Conservation (phyloP, 2,113 vertebrate species). For the Rhabdomys dilectus region DNA sequence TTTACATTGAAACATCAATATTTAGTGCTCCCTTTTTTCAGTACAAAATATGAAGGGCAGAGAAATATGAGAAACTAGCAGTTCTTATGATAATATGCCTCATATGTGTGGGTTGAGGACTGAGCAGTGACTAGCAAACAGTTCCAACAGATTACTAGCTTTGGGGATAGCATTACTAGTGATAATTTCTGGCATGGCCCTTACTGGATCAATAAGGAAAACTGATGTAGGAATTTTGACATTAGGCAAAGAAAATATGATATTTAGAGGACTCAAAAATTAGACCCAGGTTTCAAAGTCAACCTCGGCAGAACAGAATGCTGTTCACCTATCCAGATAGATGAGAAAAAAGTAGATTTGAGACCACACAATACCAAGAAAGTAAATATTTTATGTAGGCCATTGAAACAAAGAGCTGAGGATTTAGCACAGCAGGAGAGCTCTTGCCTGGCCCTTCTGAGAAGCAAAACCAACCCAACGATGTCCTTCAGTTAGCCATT, state of each 20-base stretch:
- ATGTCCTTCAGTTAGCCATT: slow-evolving; percentile 35
- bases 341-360: slow-evolving; percentile 14
- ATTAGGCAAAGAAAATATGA: neutral
- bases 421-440: neutral
- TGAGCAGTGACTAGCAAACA: neutral
- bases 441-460: neutral
- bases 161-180: neutral
- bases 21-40: neutral
- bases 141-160: neutral
- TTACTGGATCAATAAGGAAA: neutral
- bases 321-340: neutral
- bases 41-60: neutral
- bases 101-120: neutral
- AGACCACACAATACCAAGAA: slow-evolving; percentile 19
- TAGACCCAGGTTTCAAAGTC: slow-evolving; percentile 48
- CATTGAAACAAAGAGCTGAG: slow-evolving; percentile 34
- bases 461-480: neutral
- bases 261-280: neutral
- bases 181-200: neutral
- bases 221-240: neutral
- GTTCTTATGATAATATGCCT: neutral
- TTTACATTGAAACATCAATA: neutral
- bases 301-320: neutral
- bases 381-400: slow-evolving; percentile 6
- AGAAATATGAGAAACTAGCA: neutral